Evolutionary conservation across 2,888 invertebrate species (phyloP), one percentile per base, ranked within the genome.

Genomic region (Scaptodrosophila latifasciaeformis): DNA sequence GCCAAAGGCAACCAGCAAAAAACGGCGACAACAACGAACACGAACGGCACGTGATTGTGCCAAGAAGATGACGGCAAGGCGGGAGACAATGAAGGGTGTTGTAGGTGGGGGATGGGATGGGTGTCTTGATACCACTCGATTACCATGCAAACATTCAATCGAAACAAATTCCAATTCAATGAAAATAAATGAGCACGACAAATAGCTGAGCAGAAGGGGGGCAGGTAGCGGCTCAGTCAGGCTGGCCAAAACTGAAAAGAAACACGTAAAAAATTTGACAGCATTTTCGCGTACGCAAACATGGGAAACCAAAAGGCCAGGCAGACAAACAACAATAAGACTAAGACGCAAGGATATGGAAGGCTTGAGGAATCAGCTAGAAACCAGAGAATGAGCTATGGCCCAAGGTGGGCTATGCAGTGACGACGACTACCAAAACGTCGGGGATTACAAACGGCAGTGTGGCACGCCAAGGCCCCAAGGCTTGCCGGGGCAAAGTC

Each of bases 141-240:
- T 76, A 67, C 79, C 72, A 70, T 70, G 69, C 77, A 81, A 81
- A 77, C 69, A 81, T 65, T 72, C 74, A 76, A 78, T 78, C 74
- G 72, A 69, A 78, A 78, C 78, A 71, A 75, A 75, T 75, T 70
- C 65, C 65, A 65, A 70, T 68, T 65, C 72, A 78, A 78, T 78
- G 70, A 71, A 68, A 79, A 76, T 68, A 80, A 76, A 80, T 80
- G 71, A 76, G 74, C 74, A 67, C 76, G 71, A 78, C 65, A 70
- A 75, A 75, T 75, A 71, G 60, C 65, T 58, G 58, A 44, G 39
- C 58, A 49, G 43, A 34, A 35, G 31, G 31, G 40, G 15, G 10
- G 5, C 39, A 12, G 18, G 29, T n/a, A 15, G 29, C 9, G 12
- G 39, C 12, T 34, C 31, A 34, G 24, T 19, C 31, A 24, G 19